These are phyloP conservation scores for Perognathus longimembris DNA, from an alignment of 2,113 vertebrate genomes.

Conservation along the genomic window DNA sequence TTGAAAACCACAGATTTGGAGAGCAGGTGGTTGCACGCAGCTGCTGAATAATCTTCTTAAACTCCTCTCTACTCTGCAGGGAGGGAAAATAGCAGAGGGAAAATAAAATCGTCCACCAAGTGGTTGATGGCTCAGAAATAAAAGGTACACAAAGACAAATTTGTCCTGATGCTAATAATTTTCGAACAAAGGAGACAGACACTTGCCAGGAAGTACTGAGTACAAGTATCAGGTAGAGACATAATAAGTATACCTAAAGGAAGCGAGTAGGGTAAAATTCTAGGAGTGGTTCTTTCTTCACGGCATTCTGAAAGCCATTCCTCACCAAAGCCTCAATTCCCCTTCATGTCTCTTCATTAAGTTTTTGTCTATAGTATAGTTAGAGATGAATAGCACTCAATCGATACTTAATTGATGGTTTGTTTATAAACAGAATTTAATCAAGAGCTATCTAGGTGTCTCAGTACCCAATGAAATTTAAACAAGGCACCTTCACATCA, in stretches of 20 bases:
- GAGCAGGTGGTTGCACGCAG: constrained; percentile 77
- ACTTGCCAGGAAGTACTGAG: background rate
- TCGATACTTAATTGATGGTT: constrained; percentile 50
- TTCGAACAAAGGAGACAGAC: constrained; percentile 4
- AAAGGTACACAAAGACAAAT: background rate
- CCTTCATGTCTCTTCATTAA: constrained; percentile 17
- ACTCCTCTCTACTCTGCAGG: constrained; percentile 66
- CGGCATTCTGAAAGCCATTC: background rate
- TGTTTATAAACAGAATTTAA: constrained; percentile 40
- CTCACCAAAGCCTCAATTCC: background rate
- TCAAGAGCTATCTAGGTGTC: background rate
- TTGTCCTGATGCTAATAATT: background rate
- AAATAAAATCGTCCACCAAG: background rate
- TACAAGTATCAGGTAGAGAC: background rate
- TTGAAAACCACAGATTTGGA: constrained; percentile 59
- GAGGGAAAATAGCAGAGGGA: background rate
- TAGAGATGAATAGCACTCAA: background rate
- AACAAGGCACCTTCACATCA: background rate
- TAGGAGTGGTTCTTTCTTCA: background rate
- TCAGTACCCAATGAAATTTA: background rate
- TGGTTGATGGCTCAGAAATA: background rate
- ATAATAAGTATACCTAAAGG: background rate
- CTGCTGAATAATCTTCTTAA: constrained; percentile 79
- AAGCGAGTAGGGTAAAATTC: background rate
- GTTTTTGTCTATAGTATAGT: constrained; percentile 23